A percentile compares a stretch with the other conserved stretches of the same genome.
These are phyloP conservation scores for Pissodes strobi DNA, from an alignment of 1,140 invertebrate species.

Conservation along the genomic window DNA sequence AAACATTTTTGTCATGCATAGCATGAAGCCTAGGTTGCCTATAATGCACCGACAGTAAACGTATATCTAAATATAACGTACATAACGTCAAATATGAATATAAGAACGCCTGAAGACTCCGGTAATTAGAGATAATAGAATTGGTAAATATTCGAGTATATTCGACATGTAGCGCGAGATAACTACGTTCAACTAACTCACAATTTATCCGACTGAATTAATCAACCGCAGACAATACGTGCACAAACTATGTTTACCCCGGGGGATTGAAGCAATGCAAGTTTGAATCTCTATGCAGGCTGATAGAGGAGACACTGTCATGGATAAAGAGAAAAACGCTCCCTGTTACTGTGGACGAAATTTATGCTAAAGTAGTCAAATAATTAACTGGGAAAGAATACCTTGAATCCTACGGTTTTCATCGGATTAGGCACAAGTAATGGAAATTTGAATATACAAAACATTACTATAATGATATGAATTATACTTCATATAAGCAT, in stretches of 20 bases:
- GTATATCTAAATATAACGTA: no score
- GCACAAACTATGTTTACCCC: conserved; percentile 28
- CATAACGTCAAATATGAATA: conserved; percentile 12
- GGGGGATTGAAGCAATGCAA: conserved; percentile 9
- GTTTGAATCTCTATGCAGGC: conserved; percentile 17
- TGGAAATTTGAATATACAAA: no score
- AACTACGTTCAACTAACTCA: conserved; percentile 29
- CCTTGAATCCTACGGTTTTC: no score
- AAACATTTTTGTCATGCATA: no score
- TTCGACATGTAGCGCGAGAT: conserved; percentile 16
- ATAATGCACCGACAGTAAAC: no score
- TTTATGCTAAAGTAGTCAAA: not conserved
- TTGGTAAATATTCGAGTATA: conserved; percentile 30
- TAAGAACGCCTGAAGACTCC: conserved; percentile 12
- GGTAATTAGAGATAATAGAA: conserved; percentile 30
- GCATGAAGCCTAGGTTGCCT: no score
- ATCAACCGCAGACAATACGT: conserved; percentile 32
- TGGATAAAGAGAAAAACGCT: no score
- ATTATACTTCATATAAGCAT: no score
- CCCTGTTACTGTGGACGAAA: no score
- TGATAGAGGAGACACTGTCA: conserved; percentile 7
- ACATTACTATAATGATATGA: no score
- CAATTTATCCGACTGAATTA: conserved; percentile 34
- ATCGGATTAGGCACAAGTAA: no score
- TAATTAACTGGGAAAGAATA: no score